Evolutionary conservation across 2,113 vertebrate genomes (phyloP).

Genomic region (Maccullochella peelii): DNA sequence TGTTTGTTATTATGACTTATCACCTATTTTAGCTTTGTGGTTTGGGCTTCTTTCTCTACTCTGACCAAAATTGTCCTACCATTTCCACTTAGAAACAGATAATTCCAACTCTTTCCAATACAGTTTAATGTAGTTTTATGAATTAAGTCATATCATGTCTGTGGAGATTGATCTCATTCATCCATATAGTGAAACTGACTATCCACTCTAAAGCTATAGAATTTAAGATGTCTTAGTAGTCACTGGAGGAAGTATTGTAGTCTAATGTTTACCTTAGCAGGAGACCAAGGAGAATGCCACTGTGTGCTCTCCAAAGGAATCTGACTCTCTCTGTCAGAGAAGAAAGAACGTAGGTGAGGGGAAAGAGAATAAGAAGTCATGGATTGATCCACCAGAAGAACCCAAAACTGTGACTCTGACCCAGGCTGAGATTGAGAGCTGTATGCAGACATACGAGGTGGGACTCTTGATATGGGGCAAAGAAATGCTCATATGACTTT

Average conservation of each 20-base stretch:
- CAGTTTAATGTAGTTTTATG: background rate
- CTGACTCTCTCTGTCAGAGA: conserved; percentile 67
- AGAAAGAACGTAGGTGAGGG: conserved; percentile 65
- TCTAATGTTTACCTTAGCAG: conserved; percentile 40
- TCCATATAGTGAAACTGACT: background rate
- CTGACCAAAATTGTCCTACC: background rate
- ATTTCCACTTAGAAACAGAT: background rate
- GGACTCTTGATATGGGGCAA: conserved; percentile 18
- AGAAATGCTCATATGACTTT: background rate
- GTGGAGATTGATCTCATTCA: background rate
- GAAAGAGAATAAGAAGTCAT: conserved; percentile 87
- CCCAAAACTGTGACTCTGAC: conserved; percentile 85
- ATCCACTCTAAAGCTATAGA: background rate
- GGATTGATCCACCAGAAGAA: conserved; percentile 95
- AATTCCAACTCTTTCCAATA: background rate
- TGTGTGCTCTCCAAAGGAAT: conserved; percentile 45
- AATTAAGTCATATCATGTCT: background rate
- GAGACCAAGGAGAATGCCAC: conserved; percentile 60
- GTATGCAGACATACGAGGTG: conserved; percentile 97
- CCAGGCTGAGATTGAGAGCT: conserved; percentile 96
- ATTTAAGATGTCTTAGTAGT: background rate
- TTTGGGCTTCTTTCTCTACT: background rate
- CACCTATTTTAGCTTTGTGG: background rate
- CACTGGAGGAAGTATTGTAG: background rate
- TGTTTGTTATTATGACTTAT: conserved; percentile 5